phyloP scores from a whole-genome alignment of 2,888 invertebrate genomes.

The Aplocera efformata region DNA sequence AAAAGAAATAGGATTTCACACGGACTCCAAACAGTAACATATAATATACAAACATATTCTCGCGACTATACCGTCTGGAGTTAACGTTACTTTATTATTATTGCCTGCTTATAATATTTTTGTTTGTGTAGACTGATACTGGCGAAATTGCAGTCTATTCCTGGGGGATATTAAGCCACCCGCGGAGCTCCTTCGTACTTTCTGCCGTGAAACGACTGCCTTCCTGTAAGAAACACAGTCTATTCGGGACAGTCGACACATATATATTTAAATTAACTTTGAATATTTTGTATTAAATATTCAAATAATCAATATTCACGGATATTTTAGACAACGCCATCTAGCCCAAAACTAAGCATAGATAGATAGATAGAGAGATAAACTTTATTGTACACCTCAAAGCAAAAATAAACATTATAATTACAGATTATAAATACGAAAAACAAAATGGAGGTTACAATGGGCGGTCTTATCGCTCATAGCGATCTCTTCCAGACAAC shows the following conservation, averaged over 20 bases:
- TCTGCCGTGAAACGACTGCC: constrained; percentile 45
- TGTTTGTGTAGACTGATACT: constrained; percentile 56
- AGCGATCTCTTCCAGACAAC: too few relatives aligned
- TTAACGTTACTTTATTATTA: constrained; percentile 49
- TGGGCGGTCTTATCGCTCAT: too few relatives aligned
- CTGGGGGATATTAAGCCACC: constrained; percentile 69
- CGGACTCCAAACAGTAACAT: background rate
- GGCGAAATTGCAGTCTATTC: constrained; percentile 69
- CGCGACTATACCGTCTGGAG: constrained; percentile 39
- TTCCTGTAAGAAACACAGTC: constrained; percentile 31
- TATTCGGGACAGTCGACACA: background rate
- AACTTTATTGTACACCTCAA: too few relatives aligned
- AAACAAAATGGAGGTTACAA: too few relatives aligned
- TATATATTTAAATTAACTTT: background rate
- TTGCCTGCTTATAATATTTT: constrained; percentile 64
- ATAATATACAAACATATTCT: background rate
- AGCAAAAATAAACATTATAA: too few relatives aligned
- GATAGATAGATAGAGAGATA: too few relatives aligned
- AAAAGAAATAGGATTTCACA: background rate
- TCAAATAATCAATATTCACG: too few relatives aligned
- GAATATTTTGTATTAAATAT: too few relatives aligned
- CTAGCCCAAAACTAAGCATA: too few relatives aligned
- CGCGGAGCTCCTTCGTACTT: constrained; percentile 47
- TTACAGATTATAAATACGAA: too few relatives aligned
- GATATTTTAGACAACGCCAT: too few relatives aligned